Conservation (phyloP, 92 coral and sea anemone genomes). For the Siderastrea radians region DNA sequence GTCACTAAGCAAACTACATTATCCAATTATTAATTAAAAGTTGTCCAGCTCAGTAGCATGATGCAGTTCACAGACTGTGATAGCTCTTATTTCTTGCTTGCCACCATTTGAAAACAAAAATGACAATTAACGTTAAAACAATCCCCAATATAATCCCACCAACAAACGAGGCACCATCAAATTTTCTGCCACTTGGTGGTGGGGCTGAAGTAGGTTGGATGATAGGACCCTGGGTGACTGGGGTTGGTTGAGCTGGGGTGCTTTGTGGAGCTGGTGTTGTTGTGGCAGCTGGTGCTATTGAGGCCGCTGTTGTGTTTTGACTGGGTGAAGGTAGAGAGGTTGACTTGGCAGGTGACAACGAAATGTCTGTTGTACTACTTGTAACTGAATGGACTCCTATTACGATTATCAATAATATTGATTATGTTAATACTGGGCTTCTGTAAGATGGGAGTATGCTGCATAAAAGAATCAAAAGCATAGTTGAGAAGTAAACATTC, state of each 20-base stretch:
- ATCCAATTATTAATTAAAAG: too few relatives aligned
- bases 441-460: too few relatives aligned
- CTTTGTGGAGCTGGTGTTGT: background rate
- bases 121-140: slow-evolving; percentile 48
- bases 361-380: background rate
- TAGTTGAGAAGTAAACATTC: too few relatives aligned
- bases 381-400: too few relatives aligned
- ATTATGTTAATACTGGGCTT: too few relatives aligned
- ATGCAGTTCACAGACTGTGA: slow-evolving; percentile 72
- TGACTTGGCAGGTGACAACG: background rate
- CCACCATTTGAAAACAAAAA: slow-evolving; percentile 79
- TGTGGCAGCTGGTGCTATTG: background rate
- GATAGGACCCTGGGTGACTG: slow-evolving; percentile 20
- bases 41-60: background rate
- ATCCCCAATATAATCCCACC: slow-evolving; percentile 95
- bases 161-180: slow-evolving; percentile 93
- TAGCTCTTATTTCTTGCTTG: slow-evolving; percentile 89
- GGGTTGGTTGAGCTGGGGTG: slow-evolving; percentile 18
- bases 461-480: too few relatives aligned
- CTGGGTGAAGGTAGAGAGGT: background rate
- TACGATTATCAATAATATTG: too few relatives aligned
- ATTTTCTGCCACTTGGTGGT: slow-evolving; percentile 52
- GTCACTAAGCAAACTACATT: background rate
- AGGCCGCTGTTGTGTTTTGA: background rate
- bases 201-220: background rate